Percentiles rank a stretch among this genome's conserved stretches.
These are phyloP conservation scores for Bursaphelenchus mucronatus DNA, from an alignment of 1,140 invertebrate genomes.

Conservation along the genomic window DNA sequence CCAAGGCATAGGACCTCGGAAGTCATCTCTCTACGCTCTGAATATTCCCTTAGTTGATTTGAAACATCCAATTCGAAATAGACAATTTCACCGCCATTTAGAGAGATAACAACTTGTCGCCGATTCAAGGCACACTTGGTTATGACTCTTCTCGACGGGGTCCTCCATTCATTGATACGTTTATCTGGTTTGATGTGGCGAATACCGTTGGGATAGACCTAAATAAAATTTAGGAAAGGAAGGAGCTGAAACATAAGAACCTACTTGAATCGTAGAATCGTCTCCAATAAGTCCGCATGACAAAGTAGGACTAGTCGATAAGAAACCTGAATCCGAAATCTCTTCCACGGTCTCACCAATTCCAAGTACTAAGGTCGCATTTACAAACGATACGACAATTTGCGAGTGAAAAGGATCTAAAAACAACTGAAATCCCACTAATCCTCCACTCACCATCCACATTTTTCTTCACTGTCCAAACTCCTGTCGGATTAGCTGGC, in stretches of 20 bases:
- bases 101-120: constrained; percentile 92
- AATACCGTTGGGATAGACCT: constrained; percentile 96
- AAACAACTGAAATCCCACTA: constrained; percentile 61
- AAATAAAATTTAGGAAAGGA: constrained; percentile 33
- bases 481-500: constrained; percentile 96
- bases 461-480: constrained; percentile 96
- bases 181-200: constrained; percentile 94
- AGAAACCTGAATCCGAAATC: constrained; percentile 97
- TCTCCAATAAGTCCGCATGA: constrained; percentile 93
- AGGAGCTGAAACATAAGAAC: neutral
- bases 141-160: constrained; percentile 91
- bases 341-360: constrained; percentile 99
- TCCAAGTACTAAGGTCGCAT: constrained; percentile 94
- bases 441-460: constrained; percentile 75
- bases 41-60: constrained; percentile 95
- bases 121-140: constrained; percentile 97
- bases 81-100: constrained; percentile 92
- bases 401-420: constrained; percentile 97
- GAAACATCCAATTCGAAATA: constrained; percentile 99
- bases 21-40: constrained; percentile 89
- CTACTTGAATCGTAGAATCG: constrained; percentile 90
- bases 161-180: constrained; percentile 97
- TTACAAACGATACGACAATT: constrained; percentile 99
- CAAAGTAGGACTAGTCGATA: constrained; percentile 93
- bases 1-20: constrained; percentile 98